A percentile compares a stretch with the other conserved stretches of the same genome.
Evolutionary conservation across 2,113 vertebrate species (phyloP).

Genomic region (Cyprinus carpio): DNA sequence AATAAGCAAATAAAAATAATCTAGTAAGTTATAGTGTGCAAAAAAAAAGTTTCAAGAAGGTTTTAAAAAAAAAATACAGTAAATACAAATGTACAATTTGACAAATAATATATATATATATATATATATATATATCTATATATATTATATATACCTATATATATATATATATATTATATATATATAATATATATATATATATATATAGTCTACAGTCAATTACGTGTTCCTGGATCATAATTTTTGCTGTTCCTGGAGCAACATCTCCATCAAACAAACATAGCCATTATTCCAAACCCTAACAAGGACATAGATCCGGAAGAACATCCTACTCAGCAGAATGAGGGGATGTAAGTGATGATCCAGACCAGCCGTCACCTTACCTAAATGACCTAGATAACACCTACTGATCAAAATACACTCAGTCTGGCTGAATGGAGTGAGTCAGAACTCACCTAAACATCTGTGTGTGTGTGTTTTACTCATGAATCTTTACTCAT

Average conservation of each 20-base stretch:
- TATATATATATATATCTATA: no score
- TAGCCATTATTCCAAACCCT: background rate
- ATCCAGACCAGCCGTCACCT: slow-evolving; percentile 4
- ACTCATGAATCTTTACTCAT: background rate
- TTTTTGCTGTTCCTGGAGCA: background rate
- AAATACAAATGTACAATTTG: no score
- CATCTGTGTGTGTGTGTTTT: no score
- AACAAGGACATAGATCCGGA: background rate
- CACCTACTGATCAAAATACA: background rate
- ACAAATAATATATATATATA: no score
- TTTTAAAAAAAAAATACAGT: no score
- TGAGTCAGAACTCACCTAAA: background rate
- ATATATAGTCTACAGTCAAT: no score
- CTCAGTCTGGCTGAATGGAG: background rate
- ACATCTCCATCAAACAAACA: background rate
- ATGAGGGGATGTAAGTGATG: background rate
- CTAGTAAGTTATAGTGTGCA: background rate
- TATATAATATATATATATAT: no score
- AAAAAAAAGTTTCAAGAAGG: background rate
- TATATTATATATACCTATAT: no score
- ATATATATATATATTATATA: no score
- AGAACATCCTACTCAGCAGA: background rate
- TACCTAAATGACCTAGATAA: background rate
- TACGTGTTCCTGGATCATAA: background rate
- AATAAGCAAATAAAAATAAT: no score